Evolutionary conservation across 2,113 vertebrate species (phyloP).

Genomic region (Chionodraco myersi): DNA sequence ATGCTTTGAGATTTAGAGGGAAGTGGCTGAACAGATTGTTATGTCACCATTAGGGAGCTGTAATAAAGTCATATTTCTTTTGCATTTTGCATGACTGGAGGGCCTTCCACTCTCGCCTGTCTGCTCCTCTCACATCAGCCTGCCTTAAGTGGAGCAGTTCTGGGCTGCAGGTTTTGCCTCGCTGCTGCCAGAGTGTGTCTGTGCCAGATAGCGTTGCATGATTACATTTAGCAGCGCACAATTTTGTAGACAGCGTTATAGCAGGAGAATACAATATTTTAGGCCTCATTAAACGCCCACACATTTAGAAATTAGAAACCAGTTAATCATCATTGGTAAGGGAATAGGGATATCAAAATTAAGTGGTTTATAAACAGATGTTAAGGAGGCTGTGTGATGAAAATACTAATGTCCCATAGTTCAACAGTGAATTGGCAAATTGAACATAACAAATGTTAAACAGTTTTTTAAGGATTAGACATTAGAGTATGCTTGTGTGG

Average conservation of each 20-base stretch:
- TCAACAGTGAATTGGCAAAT: background rate
- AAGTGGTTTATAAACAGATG: background rate
- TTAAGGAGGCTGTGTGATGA: background rate
- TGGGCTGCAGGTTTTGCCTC: conserved; percentile 87
- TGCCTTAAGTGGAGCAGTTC: conserved; percentile 89
- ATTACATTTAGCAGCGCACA: conserved; percentile 68
- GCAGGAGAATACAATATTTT: conserved; percentile 72
- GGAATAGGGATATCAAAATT: conserved; percentile 19
- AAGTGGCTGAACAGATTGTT: conserved; percentile 85
- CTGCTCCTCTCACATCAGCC: conserved; percentile 91
- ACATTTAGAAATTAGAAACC: conserved; percentile 75
- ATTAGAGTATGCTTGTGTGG: background rate
- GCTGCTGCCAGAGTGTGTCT: conserved; percentile 81
- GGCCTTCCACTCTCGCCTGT: conserved; percentile 93
- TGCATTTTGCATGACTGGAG: conserved; percentile 93
- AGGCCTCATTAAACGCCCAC: conserved; percentile 78
- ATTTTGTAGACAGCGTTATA: conserved; percentile 71
- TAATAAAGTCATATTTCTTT: conserved; percentile 88
- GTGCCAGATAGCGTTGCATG: conserved; percentile 74
- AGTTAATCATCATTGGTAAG: conserved; percentile 56
- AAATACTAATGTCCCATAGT: background rate
- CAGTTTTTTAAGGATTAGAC: background rate
- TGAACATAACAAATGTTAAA: background rate
- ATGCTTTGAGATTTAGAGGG: conserved; percentile 70
- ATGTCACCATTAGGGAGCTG: conserved; percentile 83